Base-by-base conservation (phyloP, 2,797 vertebrate genomes). In the Aldrovandia affinis region DNA sequence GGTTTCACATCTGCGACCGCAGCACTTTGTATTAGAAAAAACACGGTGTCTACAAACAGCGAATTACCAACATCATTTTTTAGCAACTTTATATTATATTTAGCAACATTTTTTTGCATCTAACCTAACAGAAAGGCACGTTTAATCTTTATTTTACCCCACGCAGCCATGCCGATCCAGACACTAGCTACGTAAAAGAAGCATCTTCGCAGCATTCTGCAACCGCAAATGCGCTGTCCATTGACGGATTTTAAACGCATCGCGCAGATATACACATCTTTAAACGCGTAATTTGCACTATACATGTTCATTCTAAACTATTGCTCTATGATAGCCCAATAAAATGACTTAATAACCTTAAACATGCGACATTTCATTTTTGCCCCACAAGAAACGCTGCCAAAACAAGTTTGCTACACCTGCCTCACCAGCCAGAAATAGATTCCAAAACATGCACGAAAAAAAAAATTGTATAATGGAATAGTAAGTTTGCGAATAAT, bases 161-260 rank as follows among this genome's bases (percentile, higher is more conserved):
- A 57, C n/a, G 78, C 33, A 61, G 54, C n/a, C 78, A 50, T 65
- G 63, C 50, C n/a, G 52, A 42, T 20, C 39, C 15, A 54, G 63
- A 57, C 65, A 57, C 78, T n/a, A n/a, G n/a, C n/a, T 20, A n/a
- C 59, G 55, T 42, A 20, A 77, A 61, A 59, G 0, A 6, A 42
- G 22, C 18, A 50, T 50, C 78, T 54, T 59, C 33, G 25, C 78
- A 57, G 63, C 83, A 73, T 84, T 68, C 14, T 57, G 79, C 22
- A 81, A 42, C 59, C 20, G n/a, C 44, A 73, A 44, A 84, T 50
- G n/a, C 79, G 39, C 79, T 75, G 55, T 75, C 39, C 61, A 73
- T 33, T n/a, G 47, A 28, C 47, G 50, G 25, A 77, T 18, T 63
- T 77, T n/a, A 36, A 25, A n/a, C 59, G 36, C 50, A 52, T 78